Evolutionary conservation across 2,797 vertebrate genomes (phyloP).

Genomic region (Lophotriccus pileatus): DNA sequence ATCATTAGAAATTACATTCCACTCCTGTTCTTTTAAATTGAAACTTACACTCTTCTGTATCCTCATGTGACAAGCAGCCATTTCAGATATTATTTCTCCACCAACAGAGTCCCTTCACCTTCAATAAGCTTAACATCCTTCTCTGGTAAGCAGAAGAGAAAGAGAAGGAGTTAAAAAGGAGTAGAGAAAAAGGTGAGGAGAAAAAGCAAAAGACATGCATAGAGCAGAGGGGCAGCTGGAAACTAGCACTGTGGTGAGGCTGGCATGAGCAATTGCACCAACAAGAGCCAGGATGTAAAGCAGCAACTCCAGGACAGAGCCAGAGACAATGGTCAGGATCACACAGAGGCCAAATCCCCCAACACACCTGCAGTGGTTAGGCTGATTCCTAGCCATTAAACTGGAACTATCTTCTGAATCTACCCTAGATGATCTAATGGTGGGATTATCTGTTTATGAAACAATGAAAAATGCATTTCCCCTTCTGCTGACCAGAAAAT

Average conservation of each 20-base stretch:
- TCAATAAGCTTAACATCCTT: not conserved
- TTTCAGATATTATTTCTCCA: not conserved
- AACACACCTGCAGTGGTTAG: not conserved
- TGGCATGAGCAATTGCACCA: not conserved
- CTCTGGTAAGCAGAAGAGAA: not conserved
- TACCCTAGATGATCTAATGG: not conserved
- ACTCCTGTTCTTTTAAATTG: not conserved
- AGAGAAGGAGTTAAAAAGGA: not conserved
- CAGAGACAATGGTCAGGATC: not conserved
- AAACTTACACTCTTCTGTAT: not conserved
- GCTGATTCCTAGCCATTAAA: not conserved
- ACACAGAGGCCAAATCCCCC: not conserved
- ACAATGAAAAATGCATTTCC: not conserved
- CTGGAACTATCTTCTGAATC: not conserved
- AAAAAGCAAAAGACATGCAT: not conserved
- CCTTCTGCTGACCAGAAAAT: not conserved
- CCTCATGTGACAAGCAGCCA: not conserved
- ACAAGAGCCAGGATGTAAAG: fast-evolving
- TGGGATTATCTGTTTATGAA: not conserved
- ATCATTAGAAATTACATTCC: not conserved
- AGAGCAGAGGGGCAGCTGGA: not conserved
- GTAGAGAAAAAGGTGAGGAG: not conserved
- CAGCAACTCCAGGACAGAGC: not conserved
- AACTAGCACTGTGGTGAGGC: not conserved
- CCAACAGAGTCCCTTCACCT: not conserved